Percentiles rank a stretch among this genome's conserved stretches.
Conservation (phyloP, 2,113 vertebrate genomes). For the Columba livia region DNA sequence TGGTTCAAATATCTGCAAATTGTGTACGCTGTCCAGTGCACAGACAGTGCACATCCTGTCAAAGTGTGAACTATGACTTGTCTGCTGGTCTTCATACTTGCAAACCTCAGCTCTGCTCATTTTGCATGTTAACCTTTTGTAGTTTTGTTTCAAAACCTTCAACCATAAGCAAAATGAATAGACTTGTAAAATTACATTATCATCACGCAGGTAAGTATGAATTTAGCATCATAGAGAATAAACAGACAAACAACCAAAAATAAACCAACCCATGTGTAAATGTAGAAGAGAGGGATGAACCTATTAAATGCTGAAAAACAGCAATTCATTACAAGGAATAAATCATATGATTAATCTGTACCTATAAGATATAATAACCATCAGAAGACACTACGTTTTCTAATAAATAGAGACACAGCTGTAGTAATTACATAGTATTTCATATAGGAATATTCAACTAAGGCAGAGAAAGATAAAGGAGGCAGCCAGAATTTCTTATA, state of each 20-base stretch:
- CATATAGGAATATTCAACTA: not conserved
- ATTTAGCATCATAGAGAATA: not conserved
- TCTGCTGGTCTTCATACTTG: not conserved
- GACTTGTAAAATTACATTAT: not conserved
- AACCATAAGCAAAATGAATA: not conserved
- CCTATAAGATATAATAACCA: not conserved
- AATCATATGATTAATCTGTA: not conserved
- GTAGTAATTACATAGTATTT: not conserved
- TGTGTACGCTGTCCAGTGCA: not conserved
- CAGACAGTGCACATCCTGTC: not conserved
- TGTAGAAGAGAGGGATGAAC: not conserved
- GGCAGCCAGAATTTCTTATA: not conserved
- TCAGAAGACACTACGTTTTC: not conserved
- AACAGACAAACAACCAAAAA: not conserved
- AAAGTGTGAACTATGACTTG: not conserved
- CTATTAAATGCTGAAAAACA: not conserved
- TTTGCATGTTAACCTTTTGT: not conserved
- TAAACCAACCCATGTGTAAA: not conserved
- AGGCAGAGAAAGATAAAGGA: not conserved
- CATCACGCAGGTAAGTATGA: not conserved
- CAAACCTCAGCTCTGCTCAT: not conserved
- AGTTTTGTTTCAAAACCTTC: not conserved
- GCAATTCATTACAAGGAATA: not conserved
- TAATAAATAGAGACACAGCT: not conserved
- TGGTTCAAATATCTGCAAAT: not conserved